These are phyloP conservation scores for Oncorhynchus kisutch DNA, from an alignment of 2,113 vertebrate genomes.

Conservation along the genomic window DNA sequence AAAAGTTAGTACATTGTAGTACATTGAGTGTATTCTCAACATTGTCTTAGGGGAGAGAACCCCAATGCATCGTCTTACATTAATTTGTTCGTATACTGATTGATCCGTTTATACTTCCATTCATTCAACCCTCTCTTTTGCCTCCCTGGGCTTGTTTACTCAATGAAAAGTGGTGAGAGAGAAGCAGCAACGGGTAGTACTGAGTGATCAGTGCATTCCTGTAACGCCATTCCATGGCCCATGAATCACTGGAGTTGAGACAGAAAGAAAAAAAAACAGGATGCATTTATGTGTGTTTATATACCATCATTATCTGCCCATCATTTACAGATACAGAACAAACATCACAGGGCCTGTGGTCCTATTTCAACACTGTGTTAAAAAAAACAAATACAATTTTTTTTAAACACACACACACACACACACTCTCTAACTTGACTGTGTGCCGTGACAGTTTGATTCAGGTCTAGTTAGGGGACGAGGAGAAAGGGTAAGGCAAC, in stretches of 20 bases:
- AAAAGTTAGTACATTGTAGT: too few species aligned
- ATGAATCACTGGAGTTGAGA: slow-evolving; percentile 52
- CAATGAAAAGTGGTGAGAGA: slow-evolving; percentile 38
- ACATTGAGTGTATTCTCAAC: neutral
- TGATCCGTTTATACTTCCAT: slow-evolving; percentile 44
- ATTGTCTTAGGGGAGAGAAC: neutral
- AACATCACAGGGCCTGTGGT: slow-evolving; percentile 1
- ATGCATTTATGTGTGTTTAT: slow-evolving; percentile 31
- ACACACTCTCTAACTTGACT: neutral
- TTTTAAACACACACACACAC: neutral
- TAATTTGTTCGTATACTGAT: slow-evolving; percentile 27
- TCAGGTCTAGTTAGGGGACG: neutral
- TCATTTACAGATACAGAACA: slow-evolving; percentile 18
- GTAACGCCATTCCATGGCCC: slow-evolving; percentile 53
- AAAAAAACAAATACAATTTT: too few species aligned
- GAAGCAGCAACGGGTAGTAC: slow-evolving; percentile 28
- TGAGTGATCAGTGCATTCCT: slow-evolving; percentile 63
- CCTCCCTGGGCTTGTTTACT: slow-evolving; percentile 41
- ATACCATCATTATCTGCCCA: slow-evolving; percentile 18
- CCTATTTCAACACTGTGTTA: slow-evolving; percentile 5
- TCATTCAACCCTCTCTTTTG: slow-evolving; percentile 38
- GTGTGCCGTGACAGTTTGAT: neutral
- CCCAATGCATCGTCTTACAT: slow-evolving; percentile 34
- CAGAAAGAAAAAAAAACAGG: slow-evolving; percentile 27
- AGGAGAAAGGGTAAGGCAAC: too few species aligned